phyloP scores from a whole-genome alignment of 2,888 invertebrate species.

The Patella caerulea region DNA sequence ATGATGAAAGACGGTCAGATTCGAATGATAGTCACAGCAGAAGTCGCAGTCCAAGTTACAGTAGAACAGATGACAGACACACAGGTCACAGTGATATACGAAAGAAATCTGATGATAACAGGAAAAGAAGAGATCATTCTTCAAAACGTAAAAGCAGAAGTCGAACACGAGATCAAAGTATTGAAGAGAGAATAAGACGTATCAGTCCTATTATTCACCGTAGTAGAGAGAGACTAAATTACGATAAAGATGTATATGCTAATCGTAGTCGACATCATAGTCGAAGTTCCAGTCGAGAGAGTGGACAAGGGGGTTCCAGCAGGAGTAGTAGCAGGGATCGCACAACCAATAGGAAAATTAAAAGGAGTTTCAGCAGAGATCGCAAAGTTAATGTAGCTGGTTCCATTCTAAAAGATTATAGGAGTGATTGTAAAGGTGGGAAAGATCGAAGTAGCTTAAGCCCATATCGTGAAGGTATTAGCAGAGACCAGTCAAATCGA shows the following conservation, averaged over 20 bases:
- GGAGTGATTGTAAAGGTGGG: not conserved
- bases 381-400: not conserved
- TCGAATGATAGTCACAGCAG: not conserved
- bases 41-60: not conserved
- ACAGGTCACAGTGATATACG: too few relatives aligned
- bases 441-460: too few relatives aligned
- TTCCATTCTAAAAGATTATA: not conserved
- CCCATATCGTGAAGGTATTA: too few relatives aligned
- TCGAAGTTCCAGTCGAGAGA: not conserved
- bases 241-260: not conserved
- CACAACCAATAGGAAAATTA: not conserved
- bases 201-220: too few relatives aligned
- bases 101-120: too few relatives aligned
- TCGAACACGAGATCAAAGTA: too few relatives aligned
- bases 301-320: not conserved
- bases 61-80: too few relatives aligned
- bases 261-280: not conserved
- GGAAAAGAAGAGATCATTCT: too few relatives aligned
- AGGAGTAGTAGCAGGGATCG: not conserved
- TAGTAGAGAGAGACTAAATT: too few relatives aligned
- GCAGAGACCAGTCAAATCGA: too few relatives aligned
- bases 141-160: too few relatives aligned
- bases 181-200: too few relatives aligned
- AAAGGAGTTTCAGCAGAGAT: not conserved
- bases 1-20: not conserved